A percentile compares a stretch with the other conserved stretches of the same genome.
phyloP scores from a whole-genome alignment of 2,888 invertebrate species.

The Volucella inflata region DNA sequence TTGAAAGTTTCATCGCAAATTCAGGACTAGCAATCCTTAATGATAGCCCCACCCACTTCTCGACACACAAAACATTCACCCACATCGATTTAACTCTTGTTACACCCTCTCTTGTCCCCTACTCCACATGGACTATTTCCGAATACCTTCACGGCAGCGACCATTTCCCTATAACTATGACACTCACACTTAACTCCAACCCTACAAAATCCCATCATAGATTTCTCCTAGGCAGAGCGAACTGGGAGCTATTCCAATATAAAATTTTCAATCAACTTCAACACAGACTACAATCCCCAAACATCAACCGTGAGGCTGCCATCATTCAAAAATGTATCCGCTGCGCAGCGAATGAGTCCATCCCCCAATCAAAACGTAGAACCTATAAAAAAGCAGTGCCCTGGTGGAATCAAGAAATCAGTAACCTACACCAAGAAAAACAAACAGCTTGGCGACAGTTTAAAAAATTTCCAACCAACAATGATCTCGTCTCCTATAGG shows the following conservation, averaged over 20 bases:
- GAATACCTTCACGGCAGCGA: too few species aligned
- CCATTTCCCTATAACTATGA: too few species aligned
- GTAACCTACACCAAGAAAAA: conserved; percentile 10
- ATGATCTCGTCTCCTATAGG: background rate
- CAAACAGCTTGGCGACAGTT: conserved; percentile 13
- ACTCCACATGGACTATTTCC: too few species aligned
- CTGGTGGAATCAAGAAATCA: conserved; percentile 22
- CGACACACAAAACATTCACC: too few species aligned
- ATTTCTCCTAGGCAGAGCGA: background rate
- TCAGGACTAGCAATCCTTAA: too few species aligned
- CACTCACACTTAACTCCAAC: too few species aligned
- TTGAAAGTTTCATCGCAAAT: too few species aligned
- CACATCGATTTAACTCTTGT: too few species aligned
- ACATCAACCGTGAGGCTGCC: background rate
- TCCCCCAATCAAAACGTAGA: conserved; percentile 18
- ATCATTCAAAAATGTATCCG: background rate
- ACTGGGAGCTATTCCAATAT: background rate
- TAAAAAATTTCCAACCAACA: conserved; percentile 6
- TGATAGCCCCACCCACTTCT: too few species aligned
- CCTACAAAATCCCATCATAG: too few species aligned
- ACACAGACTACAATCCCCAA: background rate
- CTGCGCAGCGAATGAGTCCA: too few species aligned
- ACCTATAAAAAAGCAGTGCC: conserved; percentile 8
- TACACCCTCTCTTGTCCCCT: too few species aligned
- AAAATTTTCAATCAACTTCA: conserved; percentile 3